A percentile compares a stretch with the other conserved stretches of the same genome.
phyloP scores from a whole-genome alignment of 2,113 vertebrate genomes.

The Myrmecobius fasciatus region DNA sequence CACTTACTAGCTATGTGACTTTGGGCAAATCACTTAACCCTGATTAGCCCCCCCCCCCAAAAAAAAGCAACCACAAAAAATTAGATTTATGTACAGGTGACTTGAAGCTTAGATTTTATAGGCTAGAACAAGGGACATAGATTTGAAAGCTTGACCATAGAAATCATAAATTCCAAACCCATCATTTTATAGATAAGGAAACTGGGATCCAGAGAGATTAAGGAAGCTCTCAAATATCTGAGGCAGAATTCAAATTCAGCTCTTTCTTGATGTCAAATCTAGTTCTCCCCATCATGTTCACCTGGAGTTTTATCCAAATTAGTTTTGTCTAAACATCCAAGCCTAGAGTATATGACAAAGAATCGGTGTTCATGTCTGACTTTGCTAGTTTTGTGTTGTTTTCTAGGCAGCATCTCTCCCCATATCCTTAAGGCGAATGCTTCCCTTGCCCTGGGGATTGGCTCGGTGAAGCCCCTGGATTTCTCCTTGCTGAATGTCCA shows the following conservation, averaged over 20 bases:
- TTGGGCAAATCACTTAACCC: too few species aligned
- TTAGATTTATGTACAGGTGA: background rate
- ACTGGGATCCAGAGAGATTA: background rate
- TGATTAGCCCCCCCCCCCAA: too few species aligned
- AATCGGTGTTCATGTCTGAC: background rate
- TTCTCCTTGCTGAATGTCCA: constrained; percentile 81
- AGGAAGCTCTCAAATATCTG: background rate
- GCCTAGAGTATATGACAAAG: background rate
- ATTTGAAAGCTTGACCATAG: background rate
- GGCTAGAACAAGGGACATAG: background rate
- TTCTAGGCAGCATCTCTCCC: constrained; percentile 83
- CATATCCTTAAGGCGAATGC: constrained; percentile 82
- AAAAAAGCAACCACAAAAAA: background rate
- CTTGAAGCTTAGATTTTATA: background rate
- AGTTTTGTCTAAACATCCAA: background rate
- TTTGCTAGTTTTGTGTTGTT: background rate
- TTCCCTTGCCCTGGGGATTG: constrained; percentile 88
- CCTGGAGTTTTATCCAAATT: background rate
- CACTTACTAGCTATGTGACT: too few species aligned
- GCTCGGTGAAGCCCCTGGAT: constrained; percentile 83
- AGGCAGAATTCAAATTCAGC: background rate
- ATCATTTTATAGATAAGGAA: background rate
- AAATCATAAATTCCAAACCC: background rate
- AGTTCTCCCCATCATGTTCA: background rate
- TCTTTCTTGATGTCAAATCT: background rate